A percentile compares a stretch with the other conserved stretches of the same genome.
Evolutionary conservation across 2,797 vertebrate genomes (phyloP).

Genomic region (Salmo trutta): DNA sequence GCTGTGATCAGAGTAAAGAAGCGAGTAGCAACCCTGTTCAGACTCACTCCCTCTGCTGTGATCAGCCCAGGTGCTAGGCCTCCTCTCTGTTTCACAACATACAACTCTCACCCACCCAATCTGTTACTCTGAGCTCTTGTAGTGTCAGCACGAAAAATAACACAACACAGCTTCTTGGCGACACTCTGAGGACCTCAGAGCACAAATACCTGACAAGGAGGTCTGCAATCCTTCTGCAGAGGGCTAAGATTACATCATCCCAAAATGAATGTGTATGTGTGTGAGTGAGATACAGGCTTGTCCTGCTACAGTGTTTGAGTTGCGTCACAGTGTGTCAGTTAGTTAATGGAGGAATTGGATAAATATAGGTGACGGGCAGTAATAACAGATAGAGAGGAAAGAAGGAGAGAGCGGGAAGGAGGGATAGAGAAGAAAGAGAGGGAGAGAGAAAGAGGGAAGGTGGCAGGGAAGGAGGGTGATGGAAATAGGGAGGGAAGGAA

Average conservation of each 20-base stretch:
- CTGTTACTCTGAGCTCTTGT: constrained; percentile 64
- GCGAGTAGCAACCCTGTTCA: no score
- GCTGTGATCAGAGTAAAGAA: constrained; percentile 9
- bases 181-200: constrained; percentile 34
- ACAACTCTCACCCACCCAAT: constrained; percentile 43
- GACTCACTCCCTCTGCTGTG: no score
- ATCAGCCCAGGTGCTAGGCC: not conserved
- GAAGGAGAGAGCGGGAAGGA: not conserved
- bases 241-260: constrained; percentile 46
- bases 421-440: constrained; percentile 19
- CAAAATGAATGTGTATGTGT: constrained; percentile 49
- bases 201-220: constrained; percentile 55
- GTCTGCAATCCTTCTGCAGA: constrained; percentile 37
- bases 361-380: constrained; percentile 70
- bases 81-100: constrained; percentile 15
- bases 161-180: constrained; percentile 55
- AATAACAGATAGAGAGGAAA: constrained; percentile 48
- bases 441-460: not conserved
- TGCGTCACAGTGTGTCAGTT: constrained; percentile 70
- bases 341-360: constrained; percentile 78
- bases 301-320: constrained; percentile 58
- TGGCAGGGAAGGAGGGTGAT: no score
- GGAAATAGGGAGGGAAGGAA: not conserved
- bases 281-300: constrained; percentile 33
- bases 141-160: constrained; percentile 67